Percentiles rank a stretch among this genome's conserved stretches.
These are phyloP conservation scores for Lepidurus couesii DNA, from an alignment of 1,140 invertebrate genomes.

Conservation along the genomic window DNA sequence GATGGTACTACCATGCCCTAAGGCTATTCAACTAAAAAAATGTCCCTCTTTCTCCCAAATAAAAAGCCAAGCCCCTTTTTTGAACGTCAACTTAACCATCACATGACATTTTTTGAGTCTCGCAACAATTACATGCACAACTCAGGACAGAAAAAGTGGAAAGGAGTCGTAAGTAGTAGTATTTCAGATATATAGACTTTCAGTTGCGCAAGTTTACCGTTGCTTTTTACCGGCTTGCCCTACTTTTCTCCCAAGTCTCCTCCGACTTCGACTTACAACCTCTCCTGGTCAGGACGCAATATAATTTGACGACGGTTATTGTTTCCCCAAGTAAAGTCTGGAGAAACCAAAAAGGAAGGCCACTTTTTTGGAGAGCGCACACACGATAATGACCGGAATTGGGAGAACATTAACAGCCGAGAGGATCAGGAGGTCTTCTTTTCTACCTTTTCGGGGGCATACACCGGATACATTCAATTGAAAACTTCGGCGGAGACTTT, in stretches of 20 bases:
- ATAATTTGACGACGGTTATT: no score
- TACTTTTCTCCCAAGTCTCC: background rate
- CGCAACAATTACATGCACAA: background rate
- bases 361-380: background rate
- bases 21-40: no score
- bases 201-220: conserved; percentile 10
- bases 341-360: background rate
- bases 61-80: no score
- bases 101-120: background rate
- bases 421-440: background rate
- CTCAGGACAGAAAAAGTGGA: background rate
- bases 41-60: no score
- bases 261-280: background rate
- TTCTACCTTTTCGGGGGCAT: background rate
- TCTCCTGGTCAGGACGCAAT: background rate
- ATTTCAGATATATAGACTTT: background rate
- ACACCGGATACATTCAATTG: background rate
- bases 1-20: no score
- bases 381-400: background rate
- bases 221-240: background rate
- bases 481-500: background rate
- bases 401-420: background rate
- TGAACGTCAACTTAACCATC: no score
- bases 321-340: background rate
- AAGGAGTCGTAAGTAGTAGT: background rate